phyloP scores from a whole-genome alignment of 1,140 invertebrate genomes.

The Zaprionus tsacasi region DNA sequence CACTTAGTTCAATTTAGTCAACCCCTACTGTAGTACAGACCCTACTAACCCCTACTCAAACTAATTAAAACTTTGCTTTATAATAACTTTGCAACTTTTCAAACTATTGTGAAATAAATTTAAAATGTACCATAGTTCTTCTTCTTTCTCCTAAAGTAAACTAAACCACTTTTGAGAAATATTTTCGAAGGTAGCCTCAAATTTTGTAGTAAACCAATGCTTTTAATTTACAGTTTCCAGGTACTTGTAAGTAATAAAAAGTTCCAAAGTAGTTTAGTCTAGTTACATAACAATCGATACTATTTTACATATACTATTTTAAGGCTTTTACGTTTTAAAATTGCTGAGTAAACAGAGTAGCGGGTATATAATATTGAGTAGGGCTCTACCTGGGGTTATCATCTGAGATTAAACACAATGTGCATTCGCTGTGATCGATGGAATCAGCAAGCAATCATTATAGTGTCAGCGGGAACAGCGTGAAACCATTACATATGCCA shows the following conservation, averaged over 20 bases:
- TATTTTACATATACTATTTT: neutral
- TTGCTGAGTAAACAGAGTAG: neutral
- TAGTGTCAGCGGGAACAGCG: neutral
- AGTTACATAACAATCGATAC: neutral
- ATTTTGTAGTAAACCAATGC: neutral
- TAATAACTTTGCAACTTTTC: neutral
- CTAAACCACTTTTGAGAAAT: neutral
- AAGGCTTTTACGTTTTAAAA: neutral
- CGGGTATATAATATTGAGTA: neutral
- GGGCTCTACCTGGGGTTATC: constrained; percentile 13
- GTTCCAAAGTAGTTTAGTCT: neutral
- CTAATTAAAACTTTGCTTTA: neutral
- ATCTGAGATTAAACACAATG: constrained; percentile 5
- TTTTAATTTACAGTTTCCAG: neutral
- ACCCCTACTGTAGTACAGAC: neutral
- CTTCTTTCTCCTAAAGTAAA: neutral
- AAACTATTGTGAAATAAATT: neutral
- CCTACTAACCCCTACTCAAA: neutral
- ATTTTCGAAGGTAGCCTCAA: neutral
- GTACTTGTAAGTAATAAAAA: neutral
- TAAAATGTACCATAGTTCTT: neutral
- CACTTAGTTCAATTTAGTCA: neutral
- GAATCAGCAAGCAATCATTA: neutral
- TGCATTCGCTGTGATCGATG: neutral
- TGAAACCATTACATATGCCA: neutral